phyloP scores from a whole-genome alignment of 2,888 invertebrate species.

The Blera fallax region DNA sequence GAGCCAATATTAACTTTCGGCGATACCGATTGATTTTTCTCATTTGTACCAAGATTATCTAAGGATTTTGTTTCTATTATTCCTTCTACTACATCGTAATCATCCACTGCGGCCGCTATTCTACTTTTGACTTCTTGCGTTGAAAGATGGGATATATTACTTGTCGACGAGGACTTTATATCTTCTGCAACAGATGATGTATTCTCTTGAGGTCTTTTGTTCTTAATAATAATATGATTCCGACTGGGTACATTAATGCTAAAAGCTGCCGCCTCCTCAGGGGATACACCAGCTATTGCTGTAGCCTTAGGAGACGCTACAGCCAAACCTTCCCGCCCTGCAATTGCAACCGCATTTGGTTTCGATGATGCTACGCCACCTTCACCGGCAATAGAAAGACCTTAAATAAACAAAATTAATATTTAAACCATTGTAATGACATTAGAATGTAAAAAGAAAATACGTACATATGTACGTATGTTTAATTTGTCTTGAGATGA shows the following conservation, averaged over 20 bases:
- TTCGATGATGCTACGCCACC: conserved; percentile 88
- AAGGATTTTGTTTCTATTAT: not conserved
- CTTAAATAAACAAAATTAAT: conserved; percentile 79
- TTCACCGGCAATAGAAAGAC: conserved; percentile 85
- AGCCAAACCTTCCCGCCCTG: conserved; percentile 87
- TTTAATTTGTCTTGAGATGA: too few species aligned
- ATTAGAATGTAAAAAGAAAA: not conserved
- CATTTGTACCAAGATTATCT: not conserved
- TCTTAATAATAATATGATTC: conserved; percentile 78
- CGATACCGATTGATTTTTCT: not conserved
- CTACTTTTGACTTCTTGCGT: conserved; percentile 12
- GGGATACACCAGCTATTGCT: conserved; percentile 87
- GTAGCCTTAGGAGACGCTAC: conserved; percentile 88
- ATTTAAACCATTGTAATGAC: not conserved
- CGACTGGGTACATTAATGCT: conserved; percentile 78
- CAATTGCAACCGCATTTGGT: conserved; percentile 87
- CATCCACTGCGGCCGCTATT: conserved; percentile 17
- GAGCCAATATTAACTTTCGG: not conserved
- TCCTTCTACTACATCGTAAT: conserved; percentile 1
- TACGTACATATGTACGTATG: not conserved
- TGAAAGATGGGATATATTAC: not conserved
- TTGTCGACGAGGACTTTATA: not conserved
- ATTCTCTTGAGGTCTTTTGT: not conserved
- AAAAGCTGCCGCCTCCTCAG: conserved; percentile 80
- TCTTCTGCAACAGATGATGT: not conserved